Evolutionary conservation across 2,888 invertebrate genomes (phyloP).

Genomic region (Hypomecis atomaria): DNA sequence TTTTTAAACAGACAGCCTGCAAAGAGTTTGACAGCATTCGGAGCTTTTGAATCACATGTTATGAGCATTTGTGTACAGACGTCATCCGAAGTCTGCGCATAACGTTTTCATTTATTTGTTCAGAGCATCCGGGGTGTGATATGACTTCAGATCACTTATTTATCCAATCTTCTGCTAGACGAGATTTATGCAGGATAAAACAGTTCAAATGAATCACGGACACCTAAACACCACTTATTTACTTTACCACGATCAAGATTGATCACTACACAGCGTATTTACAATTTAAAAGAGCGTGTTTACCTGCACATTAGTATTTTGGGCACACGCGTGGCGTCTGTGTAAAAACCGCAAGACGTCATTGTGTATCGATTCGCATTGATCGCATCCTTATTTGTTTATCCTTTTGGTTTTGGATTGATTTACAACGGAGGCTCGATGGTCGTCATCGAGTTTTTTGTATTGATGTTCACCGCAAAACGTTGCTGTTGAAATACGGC

Average conservation of each 20-base stretch:
- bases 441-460: no score
- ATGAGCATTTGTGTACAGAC: no score
- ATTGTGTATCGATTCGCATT: slow-evolving; percentile 24
- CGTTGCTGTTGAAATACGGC: neutral
- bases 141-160: no score
- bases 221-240: slow-evolving; percentile 10
- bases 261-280: slow-evolving; percentile 15
- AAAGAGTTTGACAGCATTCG: no score
- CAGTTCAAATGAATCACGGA: neutral
- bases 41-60: no score
- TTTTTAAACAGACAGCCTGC: no score
- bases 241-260: slow-evolving; percentile 13
- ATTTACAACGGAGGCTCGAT: slow-evolving; percentile 20
- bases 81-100: no score
- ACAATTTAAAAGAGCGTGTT: slow-evolving; percentile 26
- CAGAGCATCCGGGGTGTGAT: no score
- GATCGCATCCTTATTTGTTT: slow-evolving; percentile 22
- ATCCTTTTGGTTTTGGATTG: slow-evolving; percentile 27
- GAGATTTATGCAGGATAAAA: neutral
- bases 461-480: slow-evolving; percentile 11
- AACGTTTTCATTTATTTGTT: no score
- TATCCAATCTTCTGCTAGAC: neutral
- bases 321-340: slow-evolving; percentile 31
- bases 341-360: slow-evolving; percentile 41
- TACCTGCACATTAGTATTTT: slow-evolving; percentile 35